phyloP scores from a whole-genome alignment of 1,140 invertebrate genomes.

The Diabrotica undecimpunctata region DNA sequence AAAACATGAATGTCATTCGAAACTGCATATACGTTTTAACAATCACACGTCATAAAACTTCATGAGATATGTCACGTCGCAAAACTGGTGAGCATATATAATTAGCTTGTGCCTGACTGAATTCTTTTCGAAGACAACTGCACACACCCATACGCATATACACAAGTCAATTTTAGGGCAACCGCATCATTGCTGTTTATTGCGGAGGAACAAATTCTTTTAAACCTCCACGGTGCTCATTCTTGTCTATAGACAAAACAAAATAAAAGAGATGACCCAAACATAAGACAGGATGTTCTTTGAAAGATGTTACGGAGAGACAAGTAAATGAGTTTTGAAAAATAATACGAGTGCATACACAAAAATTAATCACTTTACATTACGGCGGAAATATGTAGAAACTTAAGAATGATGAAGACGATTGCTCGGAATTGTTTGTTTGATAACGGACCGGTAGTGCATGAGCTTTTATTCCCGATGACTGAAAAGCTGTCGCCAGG shows the following conservation, averaged over 20 bases:
- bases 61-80: no score
- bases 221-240: not conserved
- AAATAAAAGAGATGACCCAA: constrained; percentile 8
- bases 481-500: no score
- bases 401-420: constrained; percentile 20
- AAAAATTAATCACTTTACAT: constrained; percentile 25
- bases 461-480: not conserved
- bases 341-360: constrained; percentile 27
- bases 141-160: no score
- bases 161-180: no score
- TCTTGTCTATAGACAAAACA: constrained; percentile 2
- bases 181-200: no score
- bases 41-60: no score
- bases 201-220: no score
- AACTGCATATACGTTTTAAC: no score
- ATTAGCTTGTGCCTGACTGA: no score
- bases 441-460: not conserved
- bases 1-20: no score
- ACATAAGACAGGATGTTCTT: constrained; percentile 27
- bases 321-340: constrained; percentile 30
- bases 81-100: no score
- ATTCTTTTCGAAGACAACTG: no score
- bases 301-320: constrained; percentile 26
- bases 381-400: constrained; percentile 26
- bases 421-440: not conserved